Conservation (phyloP, 2,888 invertebrate genomes). For the Nemotelus nigrinus region DNA sequence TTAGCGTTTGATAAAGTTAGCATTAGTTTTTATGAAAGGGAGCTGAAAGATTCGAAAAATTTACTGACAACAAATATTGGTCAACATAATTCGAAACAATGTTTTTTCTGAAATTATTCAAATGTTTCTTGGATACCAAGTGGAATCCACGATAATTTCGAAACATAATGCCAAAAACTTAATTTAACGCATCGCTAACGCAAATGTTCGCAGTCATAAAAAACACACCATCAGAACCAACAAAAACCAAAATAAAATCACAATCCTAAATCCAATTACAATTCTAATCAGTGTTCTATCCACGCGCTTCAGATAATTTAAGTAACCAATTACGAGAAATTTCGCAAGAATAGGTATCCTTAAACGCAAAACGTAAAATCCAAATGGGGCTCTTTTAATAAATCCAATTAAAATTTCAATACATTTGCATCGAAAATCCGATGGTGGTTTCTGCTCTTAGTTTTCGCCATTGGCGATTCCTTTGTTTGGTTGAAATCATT, state of each 20-base stretch:
- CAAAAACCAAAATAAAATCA: no score
- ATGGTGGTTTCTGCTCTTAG: not conserved
- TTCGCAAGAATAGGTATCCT: not conserved
- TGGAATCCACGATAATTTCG: no score
- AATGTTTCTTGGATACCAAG: no score
- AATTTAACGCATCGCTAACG: not conserved
- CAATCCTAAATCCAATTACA: conserved; percentile 26
- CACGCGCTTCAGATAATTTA: conserved; percentile 26
- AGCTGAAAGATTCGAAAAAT: no score
- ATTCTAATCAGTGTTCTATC: conserved; percentile 35
- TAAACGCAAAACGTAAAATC: conserved; percentile 25
- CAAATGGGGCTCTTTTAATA: conserved; percentile 35
- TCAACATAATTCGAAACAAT: no score
- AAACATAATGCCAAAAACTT: no score
- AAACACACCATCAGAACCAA: not conserved
- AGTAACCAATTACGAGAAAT: conserved; percentile 37
- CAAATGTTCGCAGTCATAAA: not conserved
- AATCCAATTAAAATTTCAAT: conserved; percentile 44
- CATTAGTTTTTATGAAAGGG: no score
- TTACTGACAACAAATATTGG: no score
- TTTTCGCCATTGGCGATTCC: conserved; percentile 5
- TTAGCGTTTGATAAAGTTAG: no score
- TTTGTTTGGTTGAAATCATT: conserved; percentile 6
- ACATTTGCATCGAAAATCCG: conserved; percentile 37
- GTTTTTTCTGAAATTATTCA: no score